These are phyloP conservation scores for Brotogeris chrysoptera DNA, from an alignment of 2,797 vertebrate species.

Conservation along the genomic window DNA sequence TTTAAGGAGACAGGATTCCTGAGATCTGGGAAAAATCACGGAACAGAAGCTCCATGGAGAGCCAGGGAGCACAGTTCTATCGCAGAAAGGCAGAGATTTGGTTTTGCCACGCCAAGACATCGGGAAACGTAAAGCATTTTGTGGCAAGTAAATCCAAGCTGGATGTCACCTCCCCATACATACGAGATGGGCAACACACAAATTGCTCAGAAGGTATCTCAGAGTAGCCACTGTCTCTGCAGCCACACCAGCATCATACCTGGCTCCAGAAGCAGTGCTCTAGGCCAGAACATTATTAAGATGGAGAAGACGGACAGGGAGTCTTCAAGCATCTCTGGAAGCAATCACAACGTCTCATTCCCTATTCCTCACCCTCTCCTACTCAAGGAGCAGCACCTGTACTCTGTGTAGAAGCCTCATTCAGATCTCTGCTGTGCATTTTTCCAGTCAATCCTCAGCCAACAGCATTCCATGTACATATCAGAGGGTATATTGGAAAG, in stretches of 20 bases:
- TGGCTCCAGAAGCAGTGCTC: neutral
- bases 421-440: neutral
- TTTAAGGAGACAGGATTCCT: neutral
- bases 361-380: neutral
- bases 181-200: neutral
- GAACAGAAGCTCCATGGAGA: neutral
- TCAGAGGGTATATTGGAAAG: neutral
- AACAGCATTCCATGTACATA: accelerated
- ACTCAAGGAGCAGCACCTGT: neutral
- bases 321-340: neutral
- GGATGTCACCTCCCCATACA: neutral
- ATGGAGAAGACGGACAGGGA: neutral
- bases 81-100: neutral
- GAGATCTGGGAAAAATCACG: neutral
- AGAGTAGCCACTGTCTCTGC: neutral
- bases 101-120: neutral
- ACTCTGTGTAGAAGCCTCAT: accelerated
- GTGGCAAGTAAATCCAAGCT: neutral
- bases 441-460: neutral
- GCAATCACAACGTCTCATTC: neutral
- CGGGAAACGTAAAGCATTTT: neutral
- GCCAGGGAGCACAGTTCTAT: neutral
- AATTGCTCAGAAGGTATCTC: neutral
- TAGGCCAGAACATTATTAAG: neutral
- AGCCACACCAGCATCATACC: neutral